phyloP scores from a whole-genome alignment of 2,113 vertebrate species.

The Grallaria varia region DNA sequence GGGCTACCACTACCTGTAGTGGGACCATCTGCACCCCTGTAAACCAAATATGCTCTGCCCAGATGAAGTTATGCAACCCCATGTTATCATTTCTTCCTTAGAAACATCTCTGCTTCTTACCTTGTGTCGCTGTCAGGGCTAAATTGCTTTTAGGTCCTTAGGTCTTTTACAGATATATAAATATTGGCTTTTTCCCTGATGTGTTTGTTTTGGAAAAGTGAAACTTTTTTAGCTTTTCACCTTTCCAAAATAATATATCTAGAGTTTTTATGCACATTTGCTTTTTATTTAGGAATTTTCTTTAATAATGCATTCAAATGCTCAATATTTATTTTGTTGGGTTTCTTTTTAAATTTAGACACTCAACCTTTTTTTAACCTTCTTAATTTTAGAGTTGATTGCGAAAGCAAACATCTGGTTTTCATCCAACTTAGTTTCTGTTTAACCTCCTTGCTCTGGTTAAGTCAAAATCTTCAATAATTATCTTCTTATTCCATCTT shows the following conservation, averaged over 20 bases:
- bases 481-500: background rate
- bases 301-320: background rate
- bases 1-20: background rate
- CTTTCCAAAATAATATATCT: background rate
- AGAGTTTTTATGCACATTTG: background rate
- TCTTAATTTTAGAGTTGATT: background rate
- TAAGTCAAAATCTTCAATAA: background rate
- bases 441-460: background rate
- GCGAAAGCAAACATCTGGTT: conserved; percentile 3
- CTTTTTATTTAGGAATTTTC: background rate
- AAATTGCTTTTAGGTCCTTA: background rate
- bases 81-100: background rate
- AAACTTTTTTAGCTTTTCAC: background rate
- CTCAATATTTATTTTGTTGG: background rate
- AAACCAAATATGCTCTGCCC: background rate
- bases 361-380: background rate
- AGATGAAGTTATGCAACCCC: background rate
- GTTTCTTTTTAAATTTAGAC: background rate
- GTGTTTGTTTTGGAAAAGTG: background rate
- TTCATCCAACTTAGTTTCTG: background rate
- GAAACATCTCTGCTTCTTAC: background rate
- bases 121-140: background rate
- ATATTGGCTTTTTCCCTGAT: background rate
- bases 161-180: background rate
- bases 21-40: background rate